Conservation (phyloP, 1,140 invertebrate species). For the Copidosoma floridanum region DNA sequence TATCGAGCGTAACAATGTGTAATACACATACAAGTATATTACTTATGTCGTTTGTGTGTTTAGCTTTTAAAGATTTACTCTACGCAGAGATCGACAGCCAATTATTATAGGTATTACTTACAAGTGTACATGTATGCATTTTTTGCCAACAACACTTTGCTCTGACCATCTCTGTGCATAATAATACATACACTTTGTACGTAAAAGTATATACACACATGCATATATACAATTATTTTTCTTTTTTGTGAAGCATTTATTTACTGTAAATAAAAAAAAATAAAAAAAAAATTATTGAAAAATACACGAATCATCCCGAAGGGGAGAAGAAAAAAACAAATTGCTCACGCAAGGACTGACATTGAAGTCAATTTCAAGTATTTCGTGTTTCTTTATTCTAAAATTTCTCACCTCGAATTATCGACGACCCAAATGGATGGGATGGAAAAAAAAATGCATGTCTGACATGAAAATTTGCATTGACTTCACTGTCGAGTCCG, state of each 20-base stretch:
- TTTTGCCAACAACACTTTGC: no score
- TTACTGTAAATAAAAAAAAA: slow-evolving; percentile 38
- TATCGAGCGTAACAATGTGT: slow-evolving; percentile 24
- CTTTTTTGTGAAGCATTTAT: slow-evolving; percentile 36
- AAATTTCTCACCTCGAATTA: no score
- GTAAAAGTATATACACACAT: no score
- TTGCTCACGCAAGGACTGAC: slow-evolving; percentile 21
- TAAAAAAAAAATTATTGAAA: slow-evolving; percentile 20
- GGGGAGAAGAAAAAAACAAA: slow-evolving; percentile 13
- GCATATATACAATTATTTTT: slow-evolving; percentile 3
- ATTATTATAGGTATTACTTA: no score
- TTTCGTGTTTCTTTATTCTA: slow-evolving; percentile 15
- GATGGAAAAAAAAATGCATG: no score
- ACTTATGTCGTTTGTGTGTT: slow-evolving; percentile 12
- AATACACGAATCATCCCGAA: slow-evolving; percentile 46
- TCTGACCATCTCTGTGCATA: no score
- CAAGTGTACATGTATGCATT: no score
- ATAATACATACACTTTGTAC: no score
- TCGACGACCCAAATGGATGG: no score
- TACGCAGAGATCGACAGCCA: no score
- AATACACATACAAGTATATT: slow-evolving; percentile 20
- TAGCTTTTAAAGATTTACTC: no score
- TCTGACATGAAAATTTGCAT: slow-evolving; percentile 10
- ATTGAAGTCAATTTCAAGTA: slow-evolving; percentile 49
- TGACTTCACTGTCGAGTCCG: slow-evolving; percentile 13